Conservation (phyloP, 2,113 vertebrate species). For the Xenopus borealis region DNA sequence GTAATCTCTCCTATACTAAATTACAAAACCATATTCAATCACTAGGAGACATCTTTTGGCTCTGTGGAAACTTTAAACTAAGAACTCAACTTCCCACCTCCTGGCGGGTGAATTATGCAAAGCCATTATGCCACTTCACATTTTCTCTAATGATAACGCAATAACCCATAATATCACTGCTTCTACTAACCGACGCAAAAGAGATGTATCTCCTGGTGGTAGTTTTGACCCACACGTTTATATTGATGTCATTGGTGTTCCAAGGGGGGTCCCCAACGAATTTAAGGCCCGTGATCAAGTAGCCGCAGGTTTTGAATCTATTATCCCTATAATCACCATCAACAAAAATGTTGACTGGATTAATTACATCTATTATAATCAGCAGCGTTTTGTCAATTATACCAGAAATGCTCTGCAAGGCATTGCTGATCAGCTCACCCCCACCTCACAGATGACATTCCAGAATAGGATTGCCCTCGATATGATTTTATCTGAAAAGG, state of each 20-base stretch:
- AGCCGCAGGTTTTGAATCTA: background rate
- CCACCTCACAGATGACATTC: background rate
- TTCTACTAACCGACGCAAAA: too few species aligned
- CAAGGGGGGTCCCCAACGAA: background rate
- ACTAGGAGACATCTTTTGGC: background rate
- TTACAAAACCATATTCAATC: background rate
- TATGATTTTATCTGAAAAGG: background rate
- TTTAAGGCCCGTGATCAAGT: background rate
- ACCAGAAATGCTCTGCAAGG: background rate
- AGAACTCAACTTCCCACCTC: background rate
- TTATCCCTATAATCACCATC: background rate
- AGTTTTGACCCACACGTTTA: background rate
- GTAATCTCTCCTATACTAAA: background rate
- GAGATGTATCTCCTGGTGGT: background rate
- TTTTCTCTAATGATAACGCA: background rate
- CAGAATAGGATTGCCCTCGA: background rate
- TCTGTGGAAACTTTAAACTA: too few species aligned
- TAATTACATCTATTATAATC: background rate
- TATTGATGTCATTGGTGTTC: background rate
- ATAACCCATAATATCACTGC: too few species aligned
- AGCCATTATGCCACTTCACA: background rate
- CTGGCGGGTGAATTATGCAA: background rate
- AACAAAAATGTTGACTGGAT: background rate
- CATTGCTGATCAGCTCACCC: background rate
- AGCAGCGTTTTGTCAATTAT: background rate